Evolutionary conservation across 2,797 vertebrate species (phyloP).

Genomic region (Nyctibius grandis): DNA sequence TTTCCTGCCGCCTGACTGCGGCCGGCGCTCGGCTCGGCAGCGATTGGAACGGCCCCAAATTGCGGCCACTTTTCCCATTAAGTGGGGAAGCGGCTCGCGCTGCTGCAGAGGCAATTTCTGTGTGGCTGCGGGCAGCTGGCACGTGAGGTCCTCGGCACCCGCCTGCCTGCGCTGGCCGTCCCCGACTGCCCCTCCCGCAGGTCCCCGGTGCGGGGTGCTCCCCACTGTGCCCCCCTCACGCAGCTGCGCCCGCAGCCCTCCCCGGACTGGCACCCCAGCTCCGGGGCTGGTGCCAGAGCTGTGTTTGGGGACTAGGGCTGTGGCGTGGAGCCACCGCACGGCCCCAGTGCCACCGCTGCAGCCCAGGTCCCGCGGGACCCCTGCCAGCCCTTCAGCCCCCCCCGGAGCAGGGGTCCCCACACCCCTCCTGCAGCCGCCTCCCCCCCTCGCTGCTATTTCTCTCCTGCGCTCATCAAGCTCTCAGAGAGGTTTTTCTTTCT

Average conservation of each 20-base stretch:
- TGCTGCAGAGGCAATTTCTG: not conserved
- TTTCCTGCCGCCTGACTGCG: not conserved
- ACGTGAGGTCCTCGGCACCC: not conserved
- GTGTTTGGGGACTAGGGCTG: accelerated
- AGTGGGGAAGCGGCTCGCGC: not conserved
- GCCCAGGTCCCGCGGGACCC: accelerated
- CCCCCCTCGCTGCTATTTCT: not conserved
- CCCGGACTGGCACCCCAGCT: not conserved
- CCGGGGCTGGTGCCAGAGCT: accelerated
- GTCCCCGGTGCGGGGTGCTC: not conserved
- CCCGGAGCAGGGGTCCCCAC: accelerated
- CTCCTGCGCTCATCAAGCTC: not conserved
- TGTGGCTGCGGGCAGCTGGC: not conserved
- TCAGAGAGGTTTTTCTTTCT: not conserved
- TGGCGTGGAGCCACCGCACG: accelerated
- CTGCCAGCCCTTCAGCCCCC: not conserved
- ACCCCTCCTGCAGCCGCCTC: not conserved
- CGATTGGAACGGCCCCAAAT: constrained; percentile 1
- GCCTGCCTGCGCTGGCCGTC: accelerated
- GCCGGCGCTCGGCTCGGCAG: accelerated
- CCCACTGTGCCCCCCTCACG: accelerated
- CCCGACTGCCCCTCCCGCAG: too few relatives aligned
- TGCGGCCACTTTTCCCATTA: not conserved
- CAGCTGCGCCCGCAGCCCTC: not conserved
- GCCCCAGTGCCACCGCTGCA: not conserved